These are phyloP conservation scores for Laticauda laticaudata DNA, from an alignment of 2,113 vertebrate species.

Conservation along the genomic window DNA sequence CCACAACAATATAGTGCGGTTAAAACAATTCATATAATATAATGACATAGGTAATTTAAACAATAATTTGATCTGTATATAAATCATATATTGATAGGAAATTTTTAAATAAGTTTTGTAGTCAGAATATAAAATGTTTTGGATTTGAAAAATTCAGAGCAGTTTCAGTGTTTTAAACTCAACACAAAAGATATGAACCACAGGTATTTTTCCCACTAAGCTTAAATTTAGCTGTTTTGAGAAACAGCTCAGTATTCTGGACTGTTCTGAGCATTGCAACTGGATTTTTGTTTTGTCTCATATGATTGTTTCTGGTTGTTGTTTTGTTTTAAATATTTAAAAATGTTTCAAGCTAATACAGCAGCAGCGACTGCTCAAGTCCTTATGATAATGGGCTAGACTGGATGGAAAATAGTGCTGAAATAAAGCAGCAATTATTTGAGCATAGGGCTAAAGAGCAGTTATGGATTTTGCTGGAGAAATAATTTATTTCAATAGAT, in stretches of 20 bases:
- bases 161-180: not conserved
- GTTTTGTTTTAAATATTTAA: not conserved
- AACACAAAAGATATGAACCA: not conserved
- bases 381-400: not conserved
- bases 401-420: not conserved
- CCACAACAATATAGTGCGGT: not conserved
- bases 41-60: not conserved
- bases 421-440: not conserved
- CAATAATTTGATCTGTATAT: not conserved
- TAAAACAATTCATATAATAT: not conserved
- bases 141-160: not conserved
- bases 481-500: not conserved
- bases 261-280: not conserved
- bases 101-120: not conserved
- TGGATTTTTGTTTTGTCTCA: not conserved
- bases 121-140: not conserved
- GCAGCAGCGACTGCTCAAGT: not conserved
- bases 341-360: not conserved
- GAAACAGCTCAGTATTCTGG: not conserved
- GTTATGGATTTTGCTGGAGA: not conserved
- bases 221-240: not conserved
- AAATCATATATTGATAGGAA: not conserved
- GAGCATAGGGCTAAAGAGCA: not conserved
- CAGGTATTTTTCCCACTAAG: not conserved
- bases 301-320: not conserved